phyloP scores from a whole-genome alignment of 2,888 invertebrate genomes.

The Dynastes grantii region DNA sequence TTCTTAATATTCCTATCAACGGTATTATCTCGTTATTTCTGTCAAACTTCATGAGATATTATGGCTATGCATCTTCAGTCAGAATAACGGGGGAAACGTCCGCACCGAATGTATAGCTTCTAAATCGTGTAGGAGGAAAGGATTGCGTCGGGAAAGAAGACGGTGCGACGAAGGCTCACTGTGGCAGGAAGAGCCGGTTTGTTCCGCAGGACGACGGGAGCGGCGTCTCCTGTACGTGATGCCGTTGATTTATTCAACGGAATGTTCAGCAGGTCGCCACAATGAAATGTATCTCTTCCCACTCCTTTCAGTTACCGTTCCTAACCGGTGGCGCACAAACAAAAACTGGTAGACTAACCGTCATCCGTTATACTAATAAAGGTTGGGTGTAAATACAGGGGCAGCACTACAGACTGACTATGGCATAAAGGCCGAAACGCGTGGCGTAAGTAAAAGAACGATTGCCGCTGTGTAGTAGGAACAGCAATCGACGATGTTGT shows the following conservation, averaged over 20 bases:
- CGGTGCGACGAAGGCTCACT: not conserved
- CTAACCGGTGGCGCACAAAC: conserved; percentile 54
- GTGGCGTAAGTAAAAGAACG: conserved; percentile 26
- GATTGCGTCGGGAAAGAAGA: conserved; percentile 13
- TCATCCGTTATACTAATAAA: conserved; percentile 63
- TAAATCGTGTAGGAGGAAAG: conserved; percentile 34
- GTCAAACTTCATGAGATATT: conserved; percentile 40
- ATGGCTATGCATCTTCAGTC: conserved; percentile 29
- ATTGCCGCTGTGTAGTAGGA: conserved; percentile 25
- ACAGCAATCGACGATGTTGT: conserved; percentile 50
- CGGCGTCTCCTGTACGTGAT: conserved; percentile 55
- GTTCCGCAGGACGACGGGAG: conserved; percentile 56
- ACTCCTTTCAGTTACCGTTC: not conserved
- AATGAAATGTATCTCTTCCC: conserved; percentile 60
- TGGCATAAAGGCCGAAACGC: conserved; percentile 55
- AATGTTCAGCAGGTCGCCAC: conserved; percentile 58
- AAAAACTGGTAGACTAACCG: conserved; percentile 60
- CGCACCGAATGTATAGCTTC: conserved; percentile 10
- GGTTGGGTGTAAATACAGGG: conserved; percentile 57
- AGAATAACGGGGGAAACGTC: conserved; percentile 35
- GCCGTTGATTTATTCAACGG: conserved; percentile 61
- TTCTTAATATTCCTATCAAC: conserved; percentile 18
- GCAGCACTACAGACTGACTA: conserved; percentile 29
- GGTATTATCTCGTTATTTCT: conserved; percentile 25
- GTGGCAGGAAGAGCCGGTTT: conserved; percentile 40